A percentile compares a stretch with the other conserved stretches of the same genome.
phyloP scores from a whole-genome alignment of 1,140 invertebrate species.

The Papilio polyxenes region DNA sequence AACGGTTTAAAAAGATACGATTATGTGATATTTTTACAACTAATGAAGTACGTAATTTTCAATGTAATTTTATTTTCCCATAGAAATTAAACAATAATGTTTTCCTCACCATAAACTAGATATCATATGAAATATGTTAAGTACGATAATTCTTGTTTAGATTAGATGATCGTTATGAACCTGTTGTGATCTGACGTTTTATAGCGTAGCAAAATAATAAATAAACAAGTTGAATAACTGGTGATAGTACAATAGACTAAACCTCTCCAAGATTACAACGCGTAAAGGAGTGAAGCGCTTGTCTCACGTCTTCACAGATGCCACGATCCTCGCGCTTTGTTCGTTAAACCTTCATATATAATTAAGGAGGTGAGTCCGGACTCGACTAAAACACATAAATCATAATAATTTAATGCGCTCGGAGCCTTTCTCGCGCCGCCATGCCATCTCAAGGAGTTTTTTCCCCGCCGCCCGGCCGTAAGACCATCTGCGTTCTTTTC shows the following conservation, averaged over 20 bases:
- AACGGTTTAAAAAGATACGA: neutral
- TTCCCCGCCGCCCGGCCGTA: slow-evolving; percentile 64
- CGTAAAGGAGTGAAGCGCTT: slow-evolving; percentile 6
- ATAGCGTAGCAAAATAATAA: neutral
- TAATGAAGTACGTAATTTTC: neutral
- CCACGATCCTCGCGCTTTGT: slow-evolving; percentile 58
- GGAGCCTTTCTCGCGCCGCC: slow-evolving; percentile 60
- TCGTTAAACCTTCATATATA: slow-evolving; percentile 74
- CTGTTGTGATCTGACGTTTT: neutral
- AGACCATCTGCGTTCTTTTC: slow-evolving; percentile 67
- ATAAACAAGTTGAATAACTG: neutral
- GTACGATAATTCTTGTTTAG: neutral
- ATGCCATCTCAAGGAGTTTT: slow-evolving; percentile 54
- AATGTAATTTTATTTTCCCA: neutral
- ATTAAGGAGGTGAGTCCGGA: slow-evolving; percentile 68
- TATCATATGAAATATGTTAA: neutral
- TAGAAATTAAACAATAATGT: neutral
- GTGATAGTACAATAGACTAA: neutral
- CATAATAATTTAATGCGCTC: slow-evolving; percentile 78
- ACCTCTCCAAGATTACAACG: neutral
- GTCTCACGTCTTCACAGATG: slow-evolving; percentile 43
- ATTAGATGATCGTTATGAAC: neutral
- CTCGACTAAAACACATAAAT: slow-evolving; percentile 77
- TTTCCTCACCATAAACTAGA: neutral
- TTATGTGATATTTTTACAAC: neutral